Evolutionary conservation across 2,797 vertebrate species (phyloP), one percentile per base, ranked within the genome.

Genomic region (Sebastes vulpes): DNA sequence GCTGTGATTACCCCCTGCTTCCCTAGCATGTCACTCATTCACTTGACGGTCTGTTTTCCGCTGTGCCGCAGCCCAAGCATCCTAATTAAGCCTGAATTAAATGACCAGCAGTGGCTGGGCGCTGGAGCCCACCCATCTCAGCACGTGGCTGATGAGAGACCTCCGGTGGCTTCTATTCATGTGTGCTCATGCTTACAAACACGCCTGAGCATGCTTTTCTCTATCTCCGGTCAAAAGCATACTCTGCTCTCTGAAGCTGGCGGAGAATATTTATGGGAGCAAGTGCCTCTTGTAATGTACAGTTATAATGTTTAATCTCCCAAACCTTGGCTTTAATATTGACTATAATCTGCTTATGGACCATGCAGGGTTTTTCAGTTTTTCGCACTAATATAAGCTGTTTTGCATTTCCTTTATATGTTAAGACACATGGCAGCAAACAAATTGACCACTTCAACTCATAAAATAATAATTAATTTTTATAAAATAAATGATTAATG

Each of bases 31-130:
- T 89, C 91, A 88, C 85, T 93, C 87, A 91, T 87, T 92, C 81
- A 80, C 83, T 86, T 77, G 70, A 75, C 18, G 16, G 82, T 50
- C 48, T 74, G 66, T 85, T 88, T 85, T 92, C 85, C 31, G 72
- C 88, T 84, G 82, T 71, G 89, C 82, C 65, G 82, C 68, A 78
- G 83, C 79, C 83, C 57, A 57, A 89, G 84, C 81, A 77, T 88
- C 79, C 85, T 90, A 90, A 94, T 94, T 92, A 93, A 87, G 65
- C 52, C 74, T 73, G 78, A 85, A 92, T 89, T 88, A 91, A 92
- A 92, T 91, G 91, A 86, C 91, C 91, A 82, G 81, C 75, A 56
- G 84, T 76, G 68, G 77, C 75, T 87, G 66, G 18, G 74, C 56
- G 69, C 86, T 85, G 75, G 65, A 89, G 83, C 60, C 83, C 85